Evolutionary conservation across 2,113 vertebrate genomes (phyloP).

Genomic region (Panthera leo): DNA sequence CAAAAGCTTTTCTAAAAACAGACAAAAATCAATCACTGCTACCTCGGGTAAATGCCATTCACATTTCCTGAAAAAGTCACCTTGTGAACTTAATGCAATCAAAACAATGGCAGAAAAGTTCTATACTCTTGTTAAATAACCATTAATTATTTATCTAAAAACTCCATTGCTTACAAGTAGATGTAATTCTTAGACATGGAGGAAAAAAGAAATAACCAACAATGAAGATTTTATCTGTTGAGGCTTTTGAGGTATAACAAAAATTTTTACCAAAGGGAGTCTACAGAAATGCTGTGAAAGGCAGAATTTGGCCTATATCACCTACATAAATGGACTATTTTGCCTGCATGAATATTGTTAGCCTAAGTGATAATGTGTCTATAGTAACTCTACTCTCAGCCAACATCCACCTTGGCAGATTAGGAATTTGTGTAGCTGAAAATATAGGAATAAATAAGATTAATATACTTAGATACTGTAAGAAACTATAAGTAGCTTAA

Average conservation of each 20-base stretch:
- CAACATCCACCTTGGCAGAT: background rate
- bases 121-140: slow-evolving; percentile 55
- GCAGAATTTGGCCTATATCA: background rate
- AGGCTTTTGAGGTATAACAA: background rate
- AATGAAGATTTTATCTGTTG: background rate
- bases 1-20: slow-evolving; percentile 67
- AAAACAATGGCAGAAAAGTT: slow-evolving; percentile 55
- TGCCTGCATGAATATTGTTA: background rate
- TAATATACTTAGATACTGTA: background rate
- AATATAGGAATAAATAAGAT: background rate
- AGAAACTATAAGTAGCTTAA: background rate
- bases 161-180: slow-evolving; percentile 25
- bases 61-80: slow-evolving; percentile 54
- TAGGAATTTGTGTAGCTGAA: background rate
- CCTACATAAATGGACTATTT: background rate
- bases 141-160: slow-evolving; percentile 66
- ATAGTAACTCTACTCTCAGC: background rate
- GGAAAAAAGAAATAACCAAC: background rate
- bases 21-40: slow-evolving; percentile 63
- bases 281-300: background rate
- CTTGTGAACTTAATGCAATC: slow-evolving; percentile 49
- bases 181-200: background rate
- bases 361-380: background rate
- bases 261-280: background rate
- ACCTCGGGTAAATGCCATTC: slow-evolving; percentile 49